Conservation (phyloP, 2,888 invertebrate genomes). For the Pristionchus arcanus region DNA sequence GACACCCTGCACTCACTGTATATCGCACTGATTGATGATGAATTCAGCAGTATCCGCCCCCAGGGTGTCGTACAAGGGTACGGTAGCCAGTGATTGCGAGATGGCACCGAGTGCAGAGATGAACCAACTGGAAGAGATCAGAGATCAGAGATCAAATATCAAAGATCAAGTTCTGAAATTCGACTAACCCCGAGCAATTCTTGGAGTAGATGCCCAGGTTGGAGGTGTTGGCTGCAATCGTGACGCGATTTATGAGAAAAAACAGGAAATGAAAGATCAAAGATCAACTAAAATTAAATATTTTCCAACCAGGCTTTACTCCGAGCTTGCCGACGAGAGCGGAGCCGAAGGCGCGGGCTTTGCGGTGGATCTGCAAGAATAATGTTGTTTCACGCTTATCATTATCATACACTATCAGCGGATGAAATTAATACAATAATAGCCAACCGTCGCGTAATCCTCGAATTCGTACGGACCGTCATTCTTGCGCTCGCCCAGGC, state of each 20-base stretch:
- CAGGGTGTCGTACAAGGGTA: constrained; percentile 95
- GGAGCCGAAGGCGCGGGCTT: constrained; percentile 52
- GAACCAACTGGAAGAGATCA: constrained; percentile 82
- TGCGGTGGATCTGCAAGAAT: constrained; percentile 48
- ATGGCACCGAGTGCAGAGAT: constrained; percentile 69
- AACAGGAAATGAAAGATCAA: not conserved
- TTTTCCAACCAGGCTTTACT: constrained; percentile 29
- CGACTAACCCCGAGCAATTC: constrained; percentile 82
- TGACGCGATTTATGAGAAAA: not conserved
- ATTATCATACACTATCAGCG: too few relatives aligned
- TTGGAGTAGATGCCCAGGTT: constrained; percentile 95
- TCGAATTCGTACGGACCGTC: constrained; percentile 68
- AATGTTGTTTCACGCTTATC: too few relatives aligned
- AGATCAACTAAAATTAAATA: too few relatives aligned
- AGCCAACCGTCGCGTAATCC: constrained; percentile 67
- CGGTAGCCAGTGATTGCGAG: constrained; percentile 86
- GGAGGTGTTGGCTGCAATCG: constrained; percentile 81
- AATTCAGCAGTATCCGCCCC: constrained; percentile 94
- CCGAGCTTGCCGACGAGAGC: constrained; percentile 54
- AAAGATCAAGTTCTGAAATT: too few relatives aligned
- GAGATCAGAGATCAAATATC: too few relatives aligned
- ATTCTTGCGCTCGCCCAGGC: constrained; percentile 68
- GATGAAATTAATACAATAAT: too few relatives aligned
- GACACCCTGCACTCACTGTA: constrained; percentile 70
- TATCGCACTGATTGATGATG: constrained; percentile 77